These are phyloP conservation scores for Acronicta leporina DNA, from an alignment of 2,888 invertebrate species.

Conservation along the genomic window DNA sequence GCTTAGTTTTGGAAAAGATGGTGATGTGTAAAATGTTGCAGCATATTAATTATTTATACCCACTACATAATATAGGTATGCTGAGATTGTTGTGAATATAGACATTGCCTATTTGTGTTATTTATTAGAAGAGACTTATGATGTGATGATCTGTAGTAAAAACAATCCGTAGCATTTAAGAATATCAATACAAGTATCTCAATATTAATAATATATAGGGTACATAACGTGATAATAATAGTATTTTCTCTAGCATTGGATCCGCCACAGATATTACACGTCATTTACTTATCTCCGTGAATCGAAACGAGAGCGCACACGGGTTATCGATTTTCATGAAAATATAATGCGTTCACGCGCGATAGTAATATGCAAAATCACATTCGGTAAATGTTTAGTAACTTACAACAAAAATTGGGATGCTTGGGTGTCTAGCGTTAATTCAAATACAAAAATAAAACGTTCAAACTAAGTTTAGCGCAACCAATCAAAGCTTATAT, in stretches of 20 bases:
- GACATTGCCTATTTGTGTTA: not conserved
- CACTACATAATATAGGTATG: too few species aligned
- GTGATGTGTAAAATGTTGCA: too few species aligned
- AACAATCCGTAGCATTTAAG: too few species aligned
- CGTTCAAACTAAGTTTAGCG: not conserved
- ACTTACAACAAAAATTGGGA: too few species aligned
- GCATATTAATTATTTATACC: too few species aligned
- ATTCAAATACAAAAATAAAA: too few species aligned
- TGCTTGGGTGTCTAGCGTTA: too few species aligned
- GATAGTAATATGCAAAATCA: not conserved
- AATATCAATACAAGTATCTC: too few species aligned
- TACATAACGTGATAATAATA: not conserved
- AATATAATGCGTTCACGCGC: constrained; percentile 1
- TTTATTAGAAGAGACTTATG: too few species aligned
- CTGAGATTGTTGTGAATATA: constrained; percentile 4
- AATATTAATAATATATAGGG: too few species aligned
- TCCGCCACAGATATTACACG: not conserved
- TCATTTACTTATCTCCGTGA: not conserved
- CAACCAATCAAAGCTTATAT: not conserved
- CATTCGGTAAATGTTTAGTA: not conserved
- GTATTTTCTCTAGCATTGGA: not conserved
- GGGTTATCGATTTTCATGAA: not conserved
- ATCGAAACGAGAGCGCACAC: not conserved
- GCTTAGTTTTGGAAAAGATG: too few species aligned
- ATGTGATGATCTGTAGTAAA: too few species aligned